Evolutionary conservation across 1,140 invertebrate genomes (phyloP), one percentile per base, ranked within the genome.

Genomic region (Drosophila melanogaster): DNA sequence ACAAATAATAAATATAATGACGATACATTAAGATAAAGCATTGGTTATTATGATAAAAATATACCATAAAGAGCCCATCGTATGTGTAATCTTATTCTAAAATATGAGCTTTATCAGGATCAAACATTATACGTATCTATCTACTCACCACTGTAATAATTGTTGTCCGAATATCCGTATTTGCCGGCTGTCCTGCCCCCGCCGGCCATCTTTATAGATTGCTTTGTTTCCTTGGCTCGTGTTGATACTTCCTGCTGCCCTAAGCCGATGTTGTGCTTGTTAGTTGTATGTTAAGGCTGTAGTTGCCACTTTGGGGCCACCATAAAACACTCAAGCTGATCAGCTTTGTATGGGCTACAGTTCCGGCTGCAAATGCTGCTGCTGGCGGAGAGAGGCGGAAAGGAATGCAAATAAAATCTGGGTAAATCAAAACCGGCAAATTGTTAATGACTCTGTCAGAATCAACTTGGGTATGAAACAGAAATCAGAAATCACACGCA

Each of bases 81-180:
- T 19, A 12, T 17, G 19, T 19, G 24, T 26, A 2, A 19, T 10
- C 2, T 19, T 19, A 43, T 12, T n/a, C 2, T n/a, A 5, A 24
- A 24, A 47, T n/a, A 26, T 47, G 12, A 17, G 1, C 24, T 4
- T 1, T 30, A 8, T 8, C 26, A n/a, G 0, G 24, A 30, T 30
- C 26, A 8, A 8, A 30, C 24, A 57, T 41, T 56, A 55, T 74
- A 24, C 12, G 38, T 30, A 51, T 43, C 61, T 57, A 90, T 43
- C 61, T 57, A 90, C 90, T 80, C 77, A 92, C 90, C 58, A 62
- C 87, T 91, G 74, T 92, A 90, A 64, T 90, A 90, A 81, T 79
- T 91, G 87, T 81, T 91, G 79, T 91, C 90, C 38, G 86, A 90
- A 73, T 91, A 92, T 62, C 90, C 90, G 77, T 90, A 90, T 86